phyloP scores from a whole-genome alignment of 1,140 invertebrate species.

The Drosophila serrata region DNA sequence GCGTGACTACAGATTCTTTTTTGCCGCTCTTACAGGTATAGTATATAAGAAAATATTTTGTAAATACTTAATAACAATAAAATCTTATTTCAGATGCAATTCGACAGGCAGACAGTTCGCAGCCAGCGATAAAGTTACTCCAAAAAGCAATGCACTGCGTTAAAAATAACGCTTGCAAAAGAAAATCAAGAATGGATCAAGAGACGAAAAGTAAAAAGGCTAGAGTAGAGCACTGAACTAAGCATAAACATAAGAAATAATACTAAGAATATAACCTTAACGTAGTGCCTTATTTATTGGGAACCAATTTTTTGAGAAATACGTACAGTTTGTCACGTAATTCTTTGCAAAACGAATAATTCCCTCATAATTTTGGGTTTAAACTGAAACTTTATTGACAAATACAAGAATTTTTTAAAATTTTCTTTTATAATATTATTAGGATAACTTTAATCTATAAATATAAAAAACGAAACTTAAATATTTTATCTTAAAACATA shows the following conservation, averaged over 20 bases:
- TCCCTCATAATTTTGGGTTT: too few relatives aligned
- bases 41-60: background rate
- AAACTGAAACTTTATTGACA: too few relatives aligned
- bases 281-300: background rate
- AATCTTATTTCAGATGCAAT: constrained; percentile 5
- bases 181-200: background rate
- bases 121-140: constrained; percentile 11
- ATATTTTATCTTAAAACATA: too few relatives aligned
- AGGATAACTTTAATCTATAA: too few relatives aligned
- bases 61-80: background rate
- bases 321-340: too few relatives aligned
- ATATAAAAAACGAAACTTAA: too few relatives aligned
- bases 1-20: constrained; percentile 5
- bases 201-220: background rate
- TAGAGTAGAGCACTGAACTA: background rate
- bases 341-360: too few relatives aligned
- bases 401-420: too few relatives aligned
- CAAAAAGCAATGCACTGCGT: constrained; percentile 17
- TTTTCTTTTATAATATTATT: too few relatives aligned
- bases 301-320: too few relatives aligned
- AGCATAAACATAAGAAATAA: background rate
- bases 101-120: background rate
- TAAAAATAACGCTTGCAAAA: constrained; percentile 21
- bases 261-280: background rate
- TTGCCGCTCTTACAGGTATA: constrained; percentile 5